Evolutionary conservation across 2,888 invertebrate genomes (phyloP), one percentile per base, ranked within the genome.

Genomic region (Drosophila dives): DNA sequence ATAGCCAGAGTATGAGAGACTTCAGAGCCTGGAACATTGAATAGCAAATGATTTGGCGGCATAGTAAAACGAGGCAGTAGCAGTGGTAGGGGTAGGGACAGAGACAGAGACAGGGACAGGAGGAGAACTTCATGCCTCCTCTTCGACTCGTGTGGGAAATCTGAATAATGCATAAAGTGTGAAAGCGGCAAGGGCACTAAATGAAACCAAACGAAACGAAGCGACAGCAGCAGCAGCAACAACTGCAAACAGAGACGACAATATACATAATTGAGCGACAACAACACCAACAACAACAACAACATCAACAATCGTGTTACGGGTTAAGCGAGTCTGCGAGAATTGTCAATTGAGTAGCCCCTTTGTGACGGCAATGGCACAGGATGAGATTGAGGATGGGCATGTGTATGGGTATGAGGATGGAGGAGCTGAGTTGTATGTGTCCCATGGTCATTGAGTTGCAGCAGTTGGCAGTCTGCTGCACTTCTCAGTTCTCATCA

Each of bases 151-250:
- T 85, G 87, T 85, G 90, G 75, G 86, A 86, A 82, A 89, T 83
- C 83, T 86, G 86, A 86, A 86, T 89, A 89, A 86, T 89, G 88
- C 86, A 89, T 88, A 72, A 80, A 89, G 86, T 86, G 86, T 88
- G 86, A 89, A 89, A 87, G 88, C 87, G 80, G 88, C 85, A 83
- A 86, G 86, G 86, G 86, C 81, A 84, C 86, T 80, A 75, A 78
- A 66, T 63, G 72, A 78, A 72, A 75, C 80, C 74, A 80, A 85
- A 75, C 73, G 79, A 85, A 77, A 65, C 79, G 75, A 69, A 68
- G 45, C 80, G 51, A 26, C 54, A 59, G 36, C 59, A 55, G n/a
- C 73, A 71, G 53, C 64, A 60, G n/a, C 63, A 71, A 48, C 83
- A 51, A 59, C 66, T 61, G 50, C 60, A 69, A 73, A 70, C 86